These are phyloP conservation scores for human DNA, from an alignment of 2,113 vertebrate genomes.

Conservation along the genomic window DNA sequence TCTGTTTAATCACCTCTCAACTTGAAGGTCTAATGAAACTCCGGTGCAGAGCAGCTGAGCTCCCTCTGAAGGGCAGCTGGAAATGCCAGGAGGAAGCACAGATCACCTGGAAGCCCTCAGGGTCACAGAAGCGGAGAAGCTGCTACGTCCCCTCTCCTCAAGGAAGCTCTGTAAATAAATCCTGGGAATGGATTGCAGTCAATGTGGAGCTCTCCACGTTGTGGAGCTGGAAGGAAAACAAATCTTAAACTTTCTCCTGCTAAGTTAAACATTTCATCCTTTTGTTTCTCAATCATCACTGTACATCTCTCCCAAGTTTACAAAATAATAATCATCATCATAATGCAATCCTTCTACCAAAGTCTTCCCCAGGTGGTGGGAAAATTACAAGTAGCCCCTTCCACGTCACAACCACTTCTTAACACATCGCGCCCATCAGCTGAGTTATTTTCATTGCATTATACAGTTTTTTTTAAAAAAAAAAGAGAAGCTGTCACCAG, in stretches of 20 bases:
- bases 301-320: background rate
- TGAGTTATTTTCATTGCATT: constrained; percentile 39
- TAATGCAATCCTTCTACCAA: background rate
- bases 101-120: no score
- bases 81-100: accelerated
- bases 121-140: accelerated
- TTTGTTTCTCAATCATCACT: background rate
- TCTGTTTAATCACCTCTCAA: background rate
- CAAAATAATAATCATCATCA: background rate
- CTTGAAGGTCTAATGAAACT: no score
- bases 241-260: background rate
- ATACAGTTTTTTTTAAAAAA: background rate
- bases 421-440: accelerated
- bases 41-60: no score
- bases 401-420: background rate
- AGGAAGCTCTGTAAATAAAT: background rate
- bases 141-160: accelerated
- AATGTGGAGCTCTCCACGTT: background rate
- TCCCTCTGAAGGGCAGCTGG: accelerated
- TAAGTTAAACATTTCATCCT: background rate
- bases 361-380: background rate
- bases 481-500: constrained; percentile 51
- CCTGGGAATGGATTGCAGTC: accelerated
- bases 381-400: background rate
- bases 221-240: background rate